Percentiles rank a stretch among this genome's conserved stretches.
Conservation (phyloP, 2,797 vertebrate genomes). For the Steatocranus sp. region DNA sequence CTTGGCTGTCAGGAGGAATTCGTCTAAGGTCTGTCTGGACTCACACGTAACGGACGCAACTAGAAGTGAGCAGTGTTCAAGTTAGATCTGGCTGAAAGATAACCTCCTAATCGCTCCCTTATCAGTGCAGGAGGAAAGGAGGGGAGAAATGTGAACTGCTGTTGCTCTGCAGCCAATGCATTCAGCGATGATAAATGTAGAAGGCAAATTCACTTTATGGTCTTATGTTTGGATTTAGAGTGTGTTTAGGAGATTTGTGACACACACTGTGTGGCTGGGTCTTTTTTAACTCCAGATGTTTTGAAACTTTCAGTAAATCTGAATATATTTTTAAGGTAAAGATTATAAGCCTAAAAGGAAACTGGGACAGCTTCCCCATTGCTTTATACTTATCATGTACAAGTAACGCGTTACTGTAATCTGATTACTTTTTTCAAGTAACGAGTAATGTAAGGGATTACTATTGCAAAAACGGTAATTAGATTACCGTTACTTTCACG, state of each 20-base stretch:
- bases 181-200: not conserved
- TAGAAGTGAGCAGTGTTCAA: not conserved
- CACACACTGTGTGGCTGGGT: not conserved
- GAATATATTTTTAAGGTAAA: not conserved
- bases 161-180: not conserved
- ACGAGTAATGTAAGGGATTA: no score
- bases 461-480: no score
- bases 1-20: not conserved
- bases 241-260: not conserved
- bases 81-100: constrained; percentile 21
- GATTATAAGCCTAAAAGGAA: not conserved
- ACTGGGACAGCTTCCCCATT: not conserved
- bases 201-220: not conserved
- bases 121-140: not conserved
- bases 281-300: not conserved
- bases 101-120: not conserved
- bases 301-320: not conserved
- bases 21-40: constrained; percentile 24
- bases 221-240: not conserved
- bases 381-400: not conserved
- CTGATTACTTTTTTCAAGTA: no score
- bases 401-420: no score
- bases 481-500: no score
- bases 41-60: not conserved
- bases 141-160: not conserved